Percentiles rank a stretch among this genome's conserved stretches.
Evolutionary conservation across 2,888 invertebrate genomes (phyloP).

Genomic region (Plagodis dolabraria): DNA sequence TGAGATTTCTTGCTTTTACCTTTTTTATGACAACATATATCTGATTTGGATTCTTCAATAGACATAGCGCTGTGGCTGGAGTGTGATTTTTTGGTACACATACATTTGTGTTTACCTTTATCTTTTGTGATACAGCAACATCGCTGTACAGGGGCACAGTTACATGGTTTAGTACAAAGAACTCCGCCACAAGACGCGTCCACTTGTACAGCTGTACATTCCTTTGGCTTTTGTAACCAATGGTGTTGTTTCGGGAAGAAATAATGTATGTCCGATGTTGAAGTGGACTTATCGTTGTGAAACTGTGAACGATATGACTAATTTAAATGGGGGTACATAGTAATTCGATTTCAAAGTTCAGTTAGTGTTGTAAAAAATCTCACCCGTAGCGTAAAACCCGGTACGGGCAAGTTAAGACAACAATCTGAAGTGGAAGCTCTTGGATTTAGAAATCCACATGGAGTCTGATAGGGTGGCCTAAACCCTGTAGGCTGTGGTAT

Average conservation of each 20-base stretch:
- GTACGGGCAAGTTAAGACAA: constrained; percentile 12
- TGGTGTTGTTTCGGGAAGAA: constrained; percentile 49
- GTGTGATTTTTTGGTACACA: constrained; percentile 7
- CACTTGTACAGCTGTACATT: constrained; percentile 51
- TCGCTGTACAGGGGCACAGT: constrained; percentile 40
- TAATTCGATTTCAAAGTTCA: not conserved
- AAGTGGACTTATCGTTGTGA: constrained; percentile 70
- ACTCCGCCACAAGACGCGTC: constrained; percentile 36
- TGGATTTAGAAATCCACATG: constrained; percentile 8
- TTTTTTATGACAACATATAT: constrained; percentile 7
- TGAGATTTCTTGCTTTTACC: constrained; percentile 10
- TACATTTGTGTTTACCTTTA: constrained; percentile 3
- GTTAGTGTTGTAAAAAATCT: constrained; percentile 2
- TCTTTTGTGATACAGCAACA: constrained; percentile 41
- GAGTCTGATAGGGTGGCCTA: constrained; percentile 15
- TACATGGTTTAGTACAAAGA: constrained; percentile 45
- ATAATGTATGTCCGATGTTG: constrained; percentile 72
- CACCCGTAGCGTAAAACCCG: constrained; percentile 14
- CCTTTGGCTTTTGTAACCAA: constrained; percentile 35
- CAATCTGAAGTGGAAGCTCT: constrained; percentile 20
- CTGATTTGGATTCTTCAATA: constrained; percentile 20
- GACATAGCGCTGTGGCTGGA: constrained; percentile 25
- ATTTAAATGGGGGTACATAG: not conserved
- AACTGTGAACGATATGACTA: constrained; percentile 56
- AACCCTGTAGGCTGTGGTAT: constrained; percentile 19